A percentile compares a stretch with the other conserved stretches of the same genome.
Evolutionary conservation across 2,113 vertebrate species (phyloP).

Genomic region (Rafetus swinhoei): DNA sequence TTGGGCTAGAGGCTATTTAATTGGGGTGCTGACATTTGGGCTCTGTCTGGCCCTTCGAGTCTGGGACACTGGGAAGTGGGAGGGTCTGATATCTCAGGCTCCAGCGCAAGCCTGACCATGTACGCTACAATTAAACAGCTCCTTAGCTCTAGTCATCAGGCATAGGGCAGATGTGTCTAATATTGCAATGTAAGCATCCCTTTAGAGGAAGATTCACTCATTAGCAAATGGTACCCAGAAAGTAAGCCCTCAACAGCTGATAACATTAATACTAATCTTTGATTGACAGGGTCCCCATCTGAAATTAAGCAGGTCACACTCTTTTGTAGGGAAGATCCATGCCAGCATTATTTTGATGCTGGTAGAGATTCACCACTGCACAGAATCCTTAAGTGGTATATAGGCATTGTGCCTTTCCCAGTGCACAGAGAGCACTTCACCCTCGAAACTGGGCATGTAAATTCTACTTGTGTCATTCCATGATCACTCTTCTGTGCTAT

Average conservation of each 20-base stretch:
- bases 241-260: neutral
- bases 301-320: neutral
- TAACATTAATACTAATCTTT: neutral
- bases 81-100: neutral
- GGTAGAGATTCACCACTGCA: neutral
- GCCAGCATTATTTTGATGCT: neutral
- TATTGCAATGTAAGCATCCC: neutral
- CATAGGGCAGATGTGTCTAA: neutral
- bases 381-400: fast-evolving
- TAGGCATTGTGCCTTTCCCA: neutral
- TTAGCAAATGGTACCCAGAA: neutral
- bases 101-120: neutral
- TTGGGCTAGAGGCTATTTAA: neutral
- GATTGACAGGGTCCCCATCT: neutral
- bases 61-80: neutral
- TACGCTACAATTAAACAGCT: neutral
- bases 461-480: neutral
- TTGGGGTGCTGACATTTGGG: neutral
- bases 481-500: neutral
- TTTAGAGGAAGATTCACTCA: neutral
- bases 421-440: neutral
- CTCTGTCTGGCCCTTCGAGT: neutral
- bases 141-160: neutral
- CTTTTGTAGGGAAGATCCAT: neutral
- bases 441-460: neutral